Evolutionary conservation across 2,888 invertebrate species (phyloP), one percentile per base, ranked within the genome.

Genomic region (Drosophila mercatorum): DNA sequence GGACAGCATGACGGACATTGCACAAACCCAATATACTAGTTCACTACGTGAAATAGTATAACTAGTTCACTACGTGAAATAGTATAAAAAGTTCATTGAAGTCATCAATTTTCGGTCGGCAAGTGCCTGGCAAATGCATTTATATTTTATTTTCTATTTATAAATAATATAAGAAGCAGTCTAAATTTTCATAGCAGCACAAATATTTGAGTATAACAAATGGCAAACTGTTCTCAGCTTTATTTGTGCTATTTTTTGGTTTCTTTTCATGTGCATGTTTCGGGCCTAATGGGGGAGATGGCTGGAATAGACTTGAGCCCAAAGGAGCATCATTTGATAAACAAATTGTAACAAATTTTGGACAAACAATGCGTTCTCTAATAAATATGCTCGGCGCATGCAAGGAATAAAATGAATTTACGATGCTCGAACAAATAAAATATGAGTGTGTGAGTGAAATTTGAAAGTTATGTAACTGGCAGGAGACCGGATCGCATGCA

Each of bases 321-420:
- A 22, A 17, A 47, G 49, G 47, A 55, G 40, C 51, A 56, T 63
- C 75, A 60, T 77, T 72, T 72, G 49, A 60, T 72, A 77, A 77
- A 68, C 63, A 71, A 82, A 68, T 76, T 83, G 68, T 58, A 58
- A 68, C 63, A 71, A 53, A 51, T 72, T 69, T 72, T 71, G 63
- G 7, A 36, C 77, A 80, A 71, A 70, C 80, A 80, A 73, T 79
- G 75, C 68, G 60, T 67, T 68, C 62, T 80, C 62, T 79, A 77
- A 79, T 81, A 80, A 77, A 79, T 78, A 77, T 72, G 73, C 62
- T 52, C 47, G 53, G 65, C 43, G 77, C 78, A 77, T 70, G 72
- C 72, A 43, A 66, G 49, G 49, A 74, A 53, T 73, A 51, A 72
- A 87, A 83, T 87, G 81, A 84, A 87, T 85, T 83, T 83, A 83